These are phyloP conservation scores for Hydropsyche tenuis DNA, from an alignment of 1,140 invertebrate genomes.

Conservation along the genomic window DNA sequence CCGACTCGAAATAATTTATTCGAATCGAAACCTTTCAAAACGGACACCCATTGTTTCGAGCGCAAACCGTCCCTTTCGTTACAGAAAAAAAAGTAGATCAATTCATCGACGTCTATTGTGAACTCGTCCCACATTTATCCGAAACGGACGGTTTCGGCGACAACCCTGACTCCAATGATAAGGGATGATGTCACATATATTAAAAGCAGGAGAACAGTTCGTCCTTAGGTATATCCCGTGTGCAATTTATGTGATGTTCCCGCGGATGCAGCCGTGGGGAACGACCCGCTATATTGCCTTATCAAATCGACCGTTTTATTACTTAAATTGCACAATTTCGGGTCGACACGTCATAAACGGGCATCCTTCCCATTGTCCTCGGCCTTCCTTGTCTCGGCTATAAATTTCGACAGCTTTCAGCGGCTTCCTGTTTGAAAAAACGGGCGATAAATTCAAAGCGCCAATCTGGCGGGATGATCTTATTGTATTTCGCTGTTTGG, in stretches of 20 bases:
- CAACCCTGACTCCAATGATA: neutral
- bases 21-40: too few relatives aligned
- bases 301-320: slow-evolving; percentile 21
- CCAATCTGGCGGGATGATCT: too few relatives aligned
- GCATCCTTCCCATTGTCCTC: neutral
- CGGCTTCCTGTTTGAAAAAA: slow-evolving; percentile 14
- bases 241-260: slow-evolving; percentile 5
- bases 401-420: too few relatives aligned
- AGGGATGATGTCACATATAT: slow-evolving; percentile 15
- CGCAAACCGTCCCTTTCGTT: too few relatives aligned
- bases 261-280: neutral
- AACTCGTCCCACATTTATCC: neutral
- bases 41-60: too few relatives aligned
- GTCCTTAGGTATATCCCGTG: neutral
- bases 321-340: slow-evolving; percentile 12
- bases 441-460: neutral
- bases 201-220: neutral
- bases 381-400: too few relatives aligned
- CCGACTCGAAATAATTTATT: too few relatives aligned
- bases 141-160: too few relatives aligned
- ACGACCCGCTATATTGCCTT: slow-evolving; percentile 3
- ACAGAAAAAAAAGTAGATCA: too few relatives aligned
- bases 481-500: neutral
- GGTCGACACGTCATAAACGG: neutral
- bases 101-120: neutral